Evolutionary conservation across 2,888 invertebrate species (phyloP).

Genomic region (Lasius platythorax): DNA sequence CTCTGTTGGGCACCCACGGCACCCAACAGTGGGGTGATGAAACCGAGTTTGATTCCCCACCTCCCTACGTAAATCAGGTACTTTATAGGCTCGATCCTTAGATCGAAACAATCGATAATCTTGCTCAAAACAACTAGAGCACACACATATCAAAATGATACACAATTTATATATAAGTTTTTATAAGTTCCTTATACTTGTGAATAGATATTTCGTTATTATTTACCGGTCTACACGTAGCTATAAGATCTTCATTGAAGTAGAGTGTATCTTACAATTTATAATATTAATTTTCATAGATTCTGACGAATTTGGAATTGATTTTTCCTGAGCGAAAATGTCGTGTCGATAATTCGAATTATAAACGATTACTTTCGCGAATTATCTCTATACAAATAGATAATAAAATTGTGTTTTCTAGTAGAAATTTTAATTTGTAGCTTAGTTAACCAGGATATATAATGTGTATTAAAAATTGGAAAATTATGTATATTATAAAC

Average conservation of each 20-base stretch:
- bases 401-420: background rate
- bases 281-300: background rate
- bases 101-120: slow-evolving; percentile 28
- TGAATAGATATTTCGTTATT: slow-evolving; percentile 8
- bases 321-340: background rate
- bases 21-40: slow-evolving; percentile 87
- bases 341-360: background rate
- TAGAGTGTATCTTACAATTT: slow-evolving; percentile 3
- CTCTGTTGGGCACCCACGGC: slow-evolving; percentile 90
- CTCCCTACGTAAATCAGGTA: slow-evolving; percentile 82
- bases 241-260: slow-evolving; percentile 14
- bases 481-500: background rate
- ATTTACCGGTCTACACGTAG: slow-evolving; percentile 28
- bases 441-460: slow-evolving; percentile 5
- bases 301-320: background rate
- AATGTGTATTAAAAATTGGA: background rate
- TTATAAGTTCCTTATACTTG: slow-evolving; percentile 22
- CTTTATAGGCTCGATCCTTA: slow-evolving; percentile 74
- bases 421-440: slow-evolving; percentile 6
- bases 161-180: slow-evolving; percentile 3
- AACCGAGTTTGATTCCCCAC: slow-evolving; percentile 83
- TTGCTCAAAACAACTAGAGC: background rate
- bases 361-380: background rate
- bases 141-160: background rate
- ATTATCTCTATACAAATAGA: background rate